These are phyloP conservation scores for Samia ricini DNA, from an alignment of 1,140 invertebrate genomes.

Conservation along the genomic window DNA sequence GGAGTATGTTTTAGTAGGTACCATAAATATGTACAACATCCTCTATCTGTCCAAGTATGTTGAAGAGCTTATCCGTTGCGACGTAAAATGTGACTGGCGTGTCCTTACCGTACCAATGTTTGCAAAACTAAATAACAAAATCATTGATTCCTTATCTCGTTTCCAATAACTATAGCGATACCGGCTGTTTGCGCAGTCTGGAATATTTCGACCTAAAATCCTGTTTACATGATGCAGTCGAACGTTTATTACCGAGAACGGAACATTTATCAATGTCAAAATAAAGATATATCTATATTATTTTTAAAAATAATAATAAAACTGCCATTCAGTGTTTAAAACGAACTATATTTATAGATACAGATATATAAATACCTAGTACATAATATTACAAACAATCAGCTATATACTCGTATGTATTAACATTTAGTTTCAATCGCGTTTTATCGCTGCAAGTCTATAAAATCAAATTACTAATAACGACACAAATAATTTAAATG, in stretches of 20 bases:
- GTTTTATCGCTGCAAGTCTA: too few relatives aligned
- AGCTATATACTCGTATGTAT: too few relatives aligned
- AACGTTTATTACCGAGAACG: not conserved
- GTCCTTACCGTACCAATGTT: constrained; percentile 1
- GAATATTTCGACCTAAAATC: constrained; percentile 5
- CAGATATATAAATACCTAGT: too few relatives aligned
- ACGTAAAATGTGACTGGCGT: constrained; percentile 2
- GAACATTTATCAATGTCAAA: not conserved
- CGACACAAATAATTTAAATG: too few relatives aligned
- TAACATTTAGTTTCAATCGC: too few relatives aligned
- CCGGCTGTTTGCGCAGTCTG: constrained; percentile 1
- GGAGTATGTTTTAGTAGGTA: not conserved
- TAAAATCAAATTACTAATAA: too few relatives aligned
- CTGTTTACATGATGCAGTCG: constrained; percentile 4
- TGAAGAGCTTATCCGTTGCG: not conserved
- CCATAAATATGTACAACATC: too few relatives aligned
- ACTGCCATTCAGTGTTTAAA: too few relatives aligned
- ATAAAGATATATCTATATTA: not conserved
- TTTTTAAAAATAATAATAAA: not conserved
- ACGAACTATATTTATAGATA: too few relatives aligned
- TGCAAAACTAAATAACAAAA: not conserved
- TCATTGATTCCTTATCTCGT: constrained; percentile 15
- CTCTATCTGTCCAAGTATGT: not conserved
- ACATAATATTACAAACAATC: too few relatives aligned
- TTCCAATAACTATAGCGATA: constrained; percentile 11